Conservation (phyloP, 1,140 invertebrate species). For the Drosophila azteca region DNA sequence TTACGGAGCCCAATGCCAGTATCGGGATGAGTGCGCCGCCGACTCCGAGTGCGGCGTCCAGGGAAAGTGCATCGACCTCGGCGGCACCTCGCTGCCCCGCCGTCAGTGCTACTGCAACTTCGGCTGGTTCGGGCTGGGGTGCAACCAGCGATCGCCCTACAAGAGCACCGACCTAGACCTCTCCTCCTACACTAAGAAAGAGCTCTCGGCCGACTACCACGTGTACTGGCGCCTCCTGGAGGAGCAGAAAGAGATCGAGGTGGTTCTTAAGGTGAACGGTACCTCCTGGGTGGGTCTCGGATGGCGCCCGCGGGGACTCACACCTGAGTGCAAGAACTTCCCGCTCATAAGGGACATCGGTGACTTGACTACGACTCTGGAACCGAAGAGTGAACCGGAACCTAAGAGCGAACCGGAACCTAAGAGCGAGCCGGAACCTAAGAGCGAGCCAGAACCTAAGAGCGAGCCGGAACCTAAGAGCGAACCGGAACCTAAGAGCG, state of each 20-base stretch:
- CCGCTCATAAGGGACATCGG: constrained; percentile 87
- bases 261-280: constrained; percentile 92
- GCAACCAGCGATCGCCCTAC: constrained; percentile 89
- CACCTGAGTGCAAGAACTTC: constrained; percentile 90
- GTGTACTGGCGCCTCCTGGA: constrained; percentile 93
- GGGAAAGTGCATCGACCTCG: constrained; percentile 92
- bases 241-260: constrained; percentile 92
- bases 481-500: constrained; percentile 83
- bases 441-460: constrained; percentile 76
- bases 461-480: constrained; percentile 81
- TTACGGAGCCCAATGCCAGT: constrained; percentile 92
- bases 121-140: constrained; percentile 93
- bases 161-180: constrained; percentile 88
- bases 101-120: constrained; percentile 95
- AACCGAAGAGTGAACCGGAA: constrained; percentile 57
- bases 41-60: constrained; percentile 93
- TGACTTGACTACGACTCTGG: constrained; percentile 65
- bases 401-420: constrained; percentile 60
- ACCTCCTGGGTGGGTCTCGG: constrained; percentile 94
- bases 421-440: constrained; percentile 64
- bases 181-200: constrained; percentile 87
- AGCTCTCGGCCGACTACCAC: constrained; percentile 89
- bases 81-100: constrained; percentile 91
- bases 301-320: constrained; percentile 90
- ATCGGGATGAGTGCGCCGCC: constrained; percentile 91